Conservation (phyloP, 2,797 vertebrate genomes). For the Leucoraja ocellata region DNA sequence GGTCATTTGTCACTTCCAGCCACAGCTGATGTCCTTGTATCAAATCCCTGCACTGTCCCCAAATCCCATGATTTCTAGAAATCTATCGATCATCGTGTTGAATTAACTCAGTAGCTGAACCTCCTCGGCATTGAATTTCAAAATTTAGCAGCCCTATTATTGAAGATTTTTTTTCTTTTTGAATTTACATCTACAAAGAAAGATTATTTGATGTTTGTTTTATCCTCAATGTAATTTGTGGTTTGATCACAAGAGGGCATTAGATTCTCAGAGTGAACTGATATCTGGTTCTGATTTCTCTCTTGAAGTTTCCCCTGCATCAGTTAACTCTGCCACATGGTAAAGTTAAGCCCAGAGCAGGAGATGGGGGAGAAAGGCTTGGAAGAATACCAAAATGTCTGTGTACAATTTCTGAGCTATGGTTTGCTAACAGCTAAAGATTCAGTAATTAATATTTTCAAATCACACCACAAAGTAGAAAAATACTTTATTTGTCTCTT, state of each 20-base stretch:
- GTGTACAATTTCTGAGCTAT: background rate
- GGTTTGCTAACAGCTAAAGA: background rate
- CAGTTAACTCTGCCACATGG: background rate
- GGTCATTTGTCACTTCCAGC: no score
- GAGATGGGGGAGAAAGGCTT: background rate
- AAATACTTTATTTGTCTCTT: background rate
- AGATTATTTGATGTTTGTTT: background rate
- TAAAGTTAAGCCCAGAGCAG: background rate
- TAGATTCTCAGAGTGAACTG: background rate
- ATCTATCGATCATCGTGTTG: no score
- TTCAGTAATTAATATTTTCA: background rate
- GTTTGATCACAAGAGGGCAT: constrained; percentile 2
- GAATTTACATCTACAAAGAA: background rate
- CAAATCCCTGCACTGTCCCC: no score
- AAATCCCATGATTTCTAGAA: no score
- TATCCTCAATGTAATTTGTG: background rate
- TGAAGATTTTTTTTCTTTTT: no score
- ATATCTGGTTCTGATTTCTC: background rate
- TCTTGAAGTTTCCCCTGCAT: background rate
- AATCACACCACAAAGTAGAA: background rate
- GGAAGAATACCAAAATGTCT: no score
- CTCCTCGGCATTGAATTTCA: no score
- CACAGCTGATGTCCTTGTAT: no score
- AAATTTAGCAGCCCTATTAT: no score
- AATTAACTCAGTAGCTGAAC: no score